Evolutionary conservation across 2,888 invertebrate genomes (phyloP).

Genomic region (Spicauda simplicius): DNA sequence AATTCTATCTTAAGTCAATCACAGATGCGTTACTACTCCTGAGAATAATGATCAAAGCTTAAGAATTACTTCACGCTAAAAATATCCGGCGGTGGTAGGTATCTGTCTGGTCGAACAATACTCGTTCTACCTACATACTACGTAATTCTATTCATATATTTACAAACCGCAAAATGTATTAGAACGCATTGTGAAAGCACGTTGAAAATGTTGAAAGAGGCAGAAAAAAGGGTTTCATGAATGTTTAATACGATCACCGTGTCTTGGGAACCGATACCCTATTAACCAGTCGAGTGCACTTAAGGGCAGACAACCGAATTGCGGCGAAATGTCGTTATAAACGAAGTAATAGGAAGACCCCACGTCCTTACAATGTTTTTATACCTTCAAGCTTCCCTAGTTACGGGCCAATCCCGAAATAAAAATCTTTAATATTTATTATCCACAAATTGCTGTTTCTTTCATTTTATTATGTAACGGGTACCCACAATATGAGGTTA

Average conservation of each 20-base stretch:
- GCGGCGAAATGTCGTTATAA: constrained; percentile 46
- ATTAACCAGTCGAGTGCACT: constrained; percentile 24
- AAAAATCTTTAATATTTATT: too few relatives aligned
- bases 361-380: not conserved
- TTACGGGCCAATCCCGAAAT: too few relatives aligned
- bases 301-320: constrained; percentile 41
- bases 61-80: too few relatives aligned
- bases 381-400: too few relatives aligned
- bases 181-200: not conserved
- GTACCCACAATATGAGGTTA: too few relatives aligned
- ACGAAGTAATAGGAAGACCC: not conserved
- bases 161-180: not conserved
- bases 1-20: too few relatives aligned
- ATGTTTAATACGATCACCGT: constrained; percentile 14
- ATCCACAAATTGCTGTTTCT: too few relatives aligned
- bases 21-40: too few relatives aligned
- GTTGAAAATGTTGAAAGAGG: not conserved
- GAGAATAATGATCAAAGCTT: too few relatives aligned
- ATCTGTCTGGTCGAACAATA: too few relatives aligned
- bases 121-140: not conserved
- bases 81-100: too few relatives aligned
- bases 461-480: too few relatives aligned
- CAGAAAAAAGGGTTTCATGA: constrained; percentile 2
- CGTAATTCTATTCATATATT: not conserved
- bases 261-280: constrained; percentile 27